Percentiles rank a stretch among this genome's conserved stretches.
Evolutionary conservation across 2,888 invertebrate species (phyloP).

Genomic region (Heliconius hortense): DNA sequence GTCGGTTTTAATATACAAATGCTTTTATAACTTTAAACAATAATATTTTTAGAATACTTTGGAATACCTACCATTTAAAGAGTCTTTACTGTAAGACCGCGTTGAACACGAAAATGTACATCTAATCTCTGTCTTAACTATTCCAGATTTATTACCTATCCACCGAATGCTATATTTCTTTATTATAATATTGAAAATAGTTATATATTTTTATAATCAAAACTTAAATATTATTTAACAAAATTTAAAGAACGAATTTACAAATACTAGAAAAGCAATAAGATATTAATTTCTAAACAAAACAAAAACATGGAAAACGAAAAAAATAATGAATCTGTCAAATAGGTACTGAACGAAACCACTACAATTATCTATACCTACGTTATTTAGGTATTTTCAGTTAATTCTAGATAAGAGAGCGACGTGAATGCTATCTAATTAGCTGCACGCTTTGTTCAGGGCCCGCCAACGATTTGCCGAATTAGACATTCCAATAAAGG

Average conservation of each 20-base stretch:
- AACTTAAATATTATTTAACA: not conserved
- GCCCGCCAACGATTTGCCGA: slow-evolving; percentile 26
- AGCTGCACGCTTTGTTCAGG: slow-evolving; percentile 23
- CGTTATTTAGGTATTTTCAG: slow-evolving; percentile 12
- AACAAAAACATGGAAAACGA: not conserved
- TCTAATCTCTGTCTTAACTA: too few relatives aligned
- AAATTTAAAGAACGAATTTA: not conserved
- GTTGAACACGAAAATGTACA: too few relatives aligned
- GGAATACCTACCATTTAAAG: too few relatives aligned
- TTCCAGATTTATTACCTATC: too few relatives aligned
- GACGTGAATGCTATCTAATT: slow-evolving; percentile 21
- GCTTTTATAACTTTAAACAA: not conserved
- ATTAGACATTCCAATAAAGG: slow-evolving; percentile 25
- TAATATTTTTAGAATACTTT: too few relatives aligned
- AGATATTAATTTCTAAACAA: not conserved
- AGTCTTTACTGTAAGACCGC: not conserved
- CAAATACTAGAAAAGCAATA: not conserved
- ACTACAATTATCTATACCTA: slow-evolving; percentile 1
- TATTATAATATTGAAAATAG: not conserved
- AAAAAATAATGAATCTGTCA: not conserved
- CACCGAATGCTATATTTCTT: not conserved
- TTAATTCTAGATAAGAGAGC: slow-evolving; percentile 11
- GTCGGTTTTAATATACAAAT: not conserved
- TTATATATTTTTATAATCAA: too few relatives aligned
- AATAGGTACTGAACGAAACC: not conserved